A percentile compares a stretch with the other conserved stretches of the same genome.
Conservation (phyloP, 1,140 invertebrate genomes). For the Reticulitermes speratus region DNA sequence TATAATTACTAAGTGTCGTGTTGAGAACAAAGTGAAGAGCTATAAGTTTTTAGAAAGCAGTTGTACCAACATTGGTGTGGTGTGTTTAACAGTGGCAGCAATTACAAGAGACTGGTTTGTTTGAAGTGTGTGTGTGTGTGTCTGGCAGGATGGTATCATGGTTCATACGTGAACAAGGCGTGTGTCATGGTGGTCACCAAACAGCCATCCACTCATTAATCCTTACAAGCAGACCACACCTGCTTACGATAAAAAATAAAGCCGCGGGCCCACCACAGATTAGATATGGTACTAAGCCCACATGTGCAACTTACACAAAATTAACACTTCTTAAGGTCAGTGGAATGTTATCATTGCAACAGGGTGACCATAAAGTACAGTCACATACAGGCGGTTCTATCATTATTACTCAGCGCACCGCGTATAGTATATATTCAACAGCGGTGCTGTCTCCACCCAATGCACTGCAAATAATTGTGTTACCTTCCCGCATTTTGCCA, state of each 20-base stretch:
- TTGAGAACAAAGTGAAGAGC: neutral
- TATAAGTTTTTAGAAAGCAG: neutral
- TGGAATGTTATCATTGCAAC: neutral
- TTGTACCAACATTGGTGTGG: slow-evolving; percentile 10
- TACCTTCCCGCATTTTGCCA: too few relatives aligned
- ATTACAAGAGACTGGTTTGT: neutral
- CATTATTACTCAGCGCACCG: neutral
- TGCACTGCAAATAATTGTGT: too few relatives aligned
- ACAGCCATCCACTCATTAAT: neutral
- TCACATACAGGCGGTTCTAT: neutral
- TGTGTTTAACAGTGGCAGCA: neutral
- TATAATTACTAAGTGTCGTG: neutral
- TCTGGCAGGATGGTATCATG: neutral
- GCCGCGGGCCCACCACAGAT: neutral
- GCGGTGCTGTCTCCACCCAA: too few relatives aligned
- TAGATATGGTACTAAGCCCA: neutral
- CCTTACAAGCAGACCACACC: neutral
- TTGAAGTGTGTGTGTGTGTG: neutral
- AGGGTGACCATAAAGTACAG: neutral
- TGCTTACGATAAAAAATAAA: neutral
- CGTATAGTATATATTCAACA: too few relatives aligned
- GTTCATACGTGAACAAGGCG: neutral
- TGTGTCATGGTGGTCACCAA: neutral
- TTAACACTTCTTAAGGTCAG: neutral
- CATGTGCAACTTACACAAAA: neutral